phyloP scores from a whole-genome alignment of 2,888 invertebrate genomes.

The Hybos culiciformis region DNA sequence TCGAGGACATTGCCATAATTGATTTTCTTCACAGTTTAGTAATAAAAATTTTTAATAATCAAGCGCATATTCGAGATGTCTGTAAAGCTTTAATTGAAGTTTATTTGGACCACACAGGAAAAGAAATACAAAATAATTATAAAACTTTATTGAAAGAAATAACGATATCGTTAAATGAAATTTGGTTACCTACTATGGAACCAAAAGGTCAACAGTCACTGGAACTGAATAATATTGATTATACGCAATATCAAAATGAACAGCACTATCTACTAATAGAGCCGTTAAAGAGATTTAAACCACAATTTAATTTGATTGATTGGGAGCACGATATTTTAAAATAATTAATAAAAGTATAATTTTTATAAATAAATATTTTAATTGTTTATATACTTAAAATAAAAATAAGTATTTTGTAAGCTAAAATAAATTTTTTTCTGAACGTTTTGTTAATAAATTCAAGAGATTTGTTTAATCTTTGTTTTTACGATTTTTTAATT shows the following conservation, averaged over 20 bases:
- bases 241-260: slow-evolving; percentile 26
- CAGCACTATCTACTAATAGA: slow-evolving; percentile 37
- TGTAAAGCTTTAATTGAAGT: slow-evolving; percentile 40
- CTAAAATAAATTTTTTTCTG: too few species aligned
- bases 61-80: slow-evolving; percentile 42
- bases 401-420: too few species aligned
- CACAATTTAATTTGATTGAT: slow-evolving; percentile 39
- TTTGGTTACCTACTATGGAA: slow-evolving; percentile 32
- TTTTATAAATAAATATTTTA: too few species aligned
- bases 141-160: slow-evolving; percentile 21
- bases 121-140: slow-evolving; percentile 35
- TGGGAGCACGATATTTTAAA: slow-evolving; percentile 43
- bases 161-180: slow-evolving; percentile 26
- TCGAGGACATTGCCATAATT: slow-evolving; percentile 75
- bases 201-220: slow-evolving; percentile 20
- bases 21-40: slow-evolving; percentile 54
- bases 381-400: too few species aligned
- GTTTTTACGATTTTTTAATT: too few species aligned
- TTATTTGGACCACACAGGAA: slow-evolving; percentile 35
- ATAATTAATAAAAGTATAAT: slow-evolving; percentile 9
- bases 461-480: too few species aligned
- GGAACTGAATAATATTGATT: slow-evolving; percentile 30
- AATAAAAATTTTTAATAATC: slow-evolving; percentile 42
- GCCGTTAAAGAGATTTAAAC: slow-evolving; percentile 46
- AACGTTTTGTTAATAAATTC: too few species aligned